These are phyloP conservation scores for Pipistrellus pygmaeus DNA, from an alignment of 2,797 vertebrate genomes.

Conservation along the genomic window DNA sequence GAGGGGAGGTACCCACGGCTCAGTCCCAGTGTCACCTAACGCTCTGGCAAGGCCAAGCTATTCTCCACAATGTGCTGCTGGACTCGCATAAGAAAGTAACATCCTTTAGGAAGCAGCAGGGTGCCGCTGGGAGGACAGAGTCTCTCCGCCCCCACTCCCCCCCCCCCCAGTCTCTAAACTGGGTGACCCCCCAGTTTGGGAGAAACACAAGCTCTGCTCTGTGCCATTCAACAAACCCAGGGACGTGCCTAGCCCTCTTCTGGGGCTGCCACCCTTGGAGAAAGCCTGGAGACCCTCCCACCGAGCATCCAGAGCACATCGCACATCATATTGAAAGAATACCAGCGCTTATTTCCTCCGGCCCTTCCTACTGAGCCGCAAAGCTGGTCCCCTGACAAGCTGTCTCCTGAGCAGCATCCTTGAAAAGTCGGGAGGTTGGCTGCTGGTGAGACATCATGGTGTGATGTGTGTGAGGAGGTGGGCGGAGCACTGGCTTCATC, in stretches of 20 bases:
- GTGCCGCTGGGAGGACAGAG: background rate
- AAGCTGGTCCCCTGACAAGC: background rate
- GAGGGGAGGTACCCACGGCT: background rate
- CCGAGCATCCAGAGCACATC: background rate
- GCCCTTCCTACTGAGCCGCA: background rate
- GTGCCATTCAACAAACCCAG: background rate
- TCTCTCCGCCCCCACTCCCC: background rate
- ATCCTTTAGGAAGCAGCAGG: background rate
- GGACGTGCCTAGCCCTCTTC: background rate
- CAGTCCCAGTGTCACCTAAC: background rate
- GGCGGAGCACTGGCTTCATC: background rate
- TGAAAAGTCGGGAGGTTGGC: background rate
- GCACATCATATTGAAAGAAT: slow-evolving; percentile 35
- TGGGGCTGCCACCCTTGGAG: background rate
- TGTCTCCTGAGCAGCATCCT: slow-evolving; percentile 17
- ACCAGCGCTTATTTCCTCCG: slow-evolving; percentile 5
- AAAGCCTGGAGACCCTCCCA: background rate
- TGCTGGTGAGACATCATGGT: background rate
- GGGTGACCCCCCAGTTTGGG: background rate
- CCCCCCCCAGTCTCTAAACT: background rate
- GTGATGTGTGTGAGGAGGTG: background rate
- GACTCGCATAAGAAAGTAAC: background rate
- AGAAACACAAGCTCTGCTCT: slow-evolving; percentile 4
- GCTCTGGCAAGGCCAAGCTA: background rate
- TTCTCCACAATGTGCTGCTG: background rate